A percentile compares a stretch with the other conserved stretches of the same genome.
Evolutionary conservation across 2,888 invertebrate species (phyloP).

Genomic region (Urechis unicinctus): DNA sequence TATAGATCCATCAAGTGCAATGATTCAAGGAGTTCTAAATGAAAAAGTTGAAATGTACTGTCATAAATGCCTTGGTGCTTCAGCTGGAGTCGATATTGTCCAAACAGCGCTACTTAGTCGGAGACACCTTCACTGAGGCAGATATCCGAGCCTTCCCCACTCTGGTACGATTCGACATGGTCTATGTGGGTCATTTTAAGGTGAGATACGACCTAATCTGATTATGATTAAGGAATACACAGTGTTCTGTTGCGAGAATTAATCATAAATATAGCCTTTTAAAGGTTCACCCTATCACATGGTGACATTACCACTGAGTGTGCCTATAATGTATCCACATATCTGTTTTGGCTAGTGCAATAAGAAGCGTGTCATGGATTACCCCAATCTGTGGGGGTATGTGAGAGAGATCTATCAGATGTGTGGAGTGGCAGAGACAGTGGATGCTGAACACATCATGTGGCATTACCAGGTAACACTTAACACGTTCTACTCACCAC

Average conservation of each 20-base stretch:
- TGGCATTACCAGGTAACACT: slow-evolving; percentile 33
- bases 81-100: slow-evolving; percentile 38
- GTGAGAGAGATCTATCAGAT: slow-evolving; percentile 39
- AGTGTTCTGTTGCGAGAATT: no score
- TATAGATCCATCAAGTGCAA: no score
- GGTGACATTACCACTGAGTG: no score
- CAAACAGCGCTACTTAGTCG: slow-evolving; percentile 32
- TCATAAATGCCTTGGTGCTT: no score
- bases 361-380: slow-evolving; percentile 37
- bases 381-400: slow-evolving; percentile 41
- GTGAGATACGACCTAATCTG: no score
- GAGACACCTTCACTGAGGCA: slow-evolving; percentile 38
- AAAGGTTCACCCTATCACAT: not conserved
- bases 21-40: no score
- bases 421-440: slow-evolving; percentile 33
- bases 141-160: slow-evolving; percentile 43
- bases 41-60: no score
- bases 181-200: slow-evolving; percentile 45
- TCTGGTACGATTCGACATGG: slow-evolving; percentile 41
- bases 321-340: not conserved
- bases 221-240: no score
- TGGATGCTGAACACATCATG: slow-evolving; percentile 38
- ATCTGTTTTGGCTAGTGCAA: slow-evolving; percentile 30
- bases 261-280: not conserved
- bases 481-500: not conserved